phyloP scores from a whole-genome alignment of 2,797 vertebrate species.

The Alca torda region DNA sequence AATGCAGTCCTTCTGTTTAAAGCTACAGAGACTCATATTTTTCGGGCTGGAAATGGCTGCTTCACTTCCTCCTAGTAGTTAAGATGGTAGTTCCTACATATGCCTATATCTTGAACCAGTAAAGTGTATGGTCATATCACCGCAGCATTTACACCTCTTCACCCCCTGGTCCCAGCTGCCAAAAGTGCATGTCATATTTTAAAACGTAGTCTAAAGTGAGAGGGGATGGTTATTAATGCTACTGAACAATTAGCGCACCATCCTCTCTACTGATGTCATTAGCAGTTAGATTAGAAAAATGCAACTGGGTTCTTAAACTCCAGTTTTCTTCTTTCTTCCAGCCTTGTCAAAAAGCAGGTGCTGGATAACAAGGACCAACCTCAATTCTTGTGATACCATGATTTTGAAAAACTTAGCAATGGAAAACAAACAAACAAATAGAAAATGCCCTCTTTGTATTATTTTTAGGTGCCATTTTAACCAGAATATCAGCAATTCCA shows the following conservation, averaged over 20 bases:
- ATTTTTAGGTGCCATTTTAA: neutral
- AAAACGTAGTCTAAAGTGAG: neutral
- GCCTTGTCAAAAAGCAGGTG: neutral
- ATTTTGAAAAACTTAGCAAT: neutral
- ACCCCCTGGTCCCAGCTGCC: neutral
- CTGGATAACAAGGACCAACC: neutral
- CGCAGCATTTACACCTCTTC: neutral
- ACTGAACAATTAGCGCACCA: neutral
- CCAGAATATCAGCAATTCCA: neutral
- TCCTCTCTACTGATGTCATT: neutral
- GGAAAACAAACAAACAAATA: neutral
- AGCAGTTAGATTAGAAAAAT: neutral
- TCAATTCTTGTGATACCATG: neutral
- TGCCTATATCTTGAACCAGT: neutral
- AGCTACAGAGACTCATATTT: neutral
- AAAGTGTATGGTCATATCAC: neutral
- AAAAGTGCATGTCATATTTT: neutral
- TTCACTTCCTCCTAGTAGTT: neutral
- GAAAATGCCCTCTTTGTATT: neutral
- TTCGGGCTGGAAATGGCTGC: neutral
- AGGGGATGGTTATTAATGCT: neutral
- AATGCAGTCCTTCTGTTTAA: constrained; percentile 14
- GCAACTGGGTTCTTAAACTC: neutral
- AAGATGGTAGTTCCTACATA: neutral
- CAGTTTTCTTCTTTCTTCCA: neutral